A percentile compares a stretch with the other conserved stretches of the same genome.
Evolutionary conservation across 2,113 vertebrate species (phyloP).

Genomic region (Hemiscyllium ocellatum): DNA sequence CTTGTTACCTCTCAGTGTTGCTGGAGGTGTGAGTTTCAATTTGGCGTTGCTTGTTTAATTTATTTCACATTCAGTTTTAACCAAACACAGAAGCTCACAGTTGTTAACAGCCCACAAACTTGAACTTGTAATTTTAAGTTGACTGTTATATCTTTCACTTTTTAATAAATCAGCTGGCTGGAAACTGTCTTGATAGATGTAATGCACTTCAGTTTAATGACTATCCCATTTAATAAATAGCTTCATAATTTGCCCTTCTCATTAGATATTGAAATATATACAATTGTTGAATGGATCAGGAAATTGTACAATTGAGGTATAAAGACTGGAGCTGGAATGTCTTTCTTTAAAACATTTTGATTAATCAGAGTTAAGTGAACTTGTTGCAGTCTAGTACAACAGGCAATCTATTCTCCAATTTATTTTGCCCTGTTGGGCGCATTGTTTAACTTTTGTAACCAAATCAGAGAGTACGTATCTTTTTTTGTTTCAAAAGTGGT

Average conservation of each 20-base stretch:
- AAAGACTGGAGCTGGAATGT: not conserved
- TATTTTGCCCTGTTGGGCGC: not conserved
- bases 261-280: not conserved
- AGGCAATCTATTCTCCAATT: not conserved
- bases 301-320: not conserved
- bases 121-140: not conserved
- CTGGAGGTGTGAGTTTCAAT: not conserved
- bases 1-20: not conserved
- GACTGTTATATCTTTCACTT: not conserved
- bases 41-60: not conserved
- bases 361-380: not conserved
- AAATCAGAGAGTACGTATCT: not conserved
- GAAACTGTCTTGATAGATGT: not conserved
- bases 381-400: not conserved
- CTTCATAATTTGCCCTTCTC: not conserved
- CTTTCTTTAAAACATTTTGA: not conserved
- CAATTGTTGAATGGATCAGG: not conserved
- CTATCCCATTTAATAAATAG: not conserved
- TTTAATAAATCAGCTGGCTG: not conserved
- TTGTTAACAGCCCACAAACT: not conserved
- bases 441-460: not conserved
- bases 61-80: not conserved
- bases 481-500: not conserved
- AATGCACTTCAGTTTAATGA: not conserved
- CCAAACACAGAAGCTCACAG: not conserved